These are phyloP conservation scores for Pseudopleuronectes americanus DNA, from an alignment of 2,797 vertebrate species.

Conservation along the genomic window DNA sequence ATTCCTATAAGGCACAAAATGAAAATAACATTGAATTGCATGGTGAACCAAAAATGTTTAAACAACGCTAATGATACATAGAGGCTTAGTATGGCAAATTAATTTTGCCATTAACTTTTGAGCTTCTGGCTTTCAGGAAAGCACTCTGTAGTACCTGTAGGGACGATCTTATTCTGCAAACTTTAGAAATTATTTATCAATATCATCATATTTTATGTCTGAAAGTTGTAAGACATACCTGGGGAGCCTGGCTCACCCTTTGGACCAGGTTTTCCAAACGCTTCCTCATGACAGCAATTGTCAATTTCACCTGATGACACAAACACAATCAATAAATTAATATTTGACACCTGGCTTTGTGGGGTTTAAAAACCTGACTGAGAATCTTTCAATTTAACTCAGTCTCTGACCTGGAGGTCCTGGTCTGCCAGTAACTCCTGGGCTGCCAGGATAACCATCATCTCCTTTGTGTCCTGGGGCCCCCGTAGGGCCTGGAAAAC, in stretches of 20 bases:
- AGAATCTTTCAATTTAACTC: conserved; percentile 1
- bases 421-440: conserved; percentile 58
- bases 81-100: not conserved
- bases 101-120: too few species aligned
- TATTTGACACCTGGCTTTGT: not conserved
- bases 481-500: conserved; percentile 57
- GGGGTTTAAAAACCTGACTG: not conserved
- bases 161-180: too few species aligned
- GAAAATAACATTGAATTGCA: not conserved
- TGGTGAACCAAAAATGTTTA: not conserved
- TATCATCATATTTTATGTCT: too few species aligned
- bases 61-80: not conserved
- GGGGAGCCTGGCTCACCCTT: conserved; percentile 65
- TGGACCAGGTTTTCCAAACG: conserved; percentile 51
- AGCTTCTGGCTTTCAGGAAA: too few species aligned
- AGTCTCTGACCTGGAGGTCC: conserved; percentile 67
- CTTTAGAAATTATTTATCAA: not conserved
- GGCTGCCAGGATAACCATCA: conserved; percentile 53
- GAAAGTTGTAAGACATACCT: conserved; percentile 54
- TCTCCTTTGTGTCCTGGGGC: conserved; percentile 61
- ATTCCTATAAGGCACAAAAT: conserved; percentile 38
- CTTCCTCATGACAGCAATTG: conserved; percentile 43
- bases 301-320: conserved; percentile 62
- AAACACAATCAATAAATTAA: conserved; percentile 19
- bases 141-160: too few species aligned